Conservation (phyloP, 2,888 invertebrate species). For the Phortica okadai region DNA sequence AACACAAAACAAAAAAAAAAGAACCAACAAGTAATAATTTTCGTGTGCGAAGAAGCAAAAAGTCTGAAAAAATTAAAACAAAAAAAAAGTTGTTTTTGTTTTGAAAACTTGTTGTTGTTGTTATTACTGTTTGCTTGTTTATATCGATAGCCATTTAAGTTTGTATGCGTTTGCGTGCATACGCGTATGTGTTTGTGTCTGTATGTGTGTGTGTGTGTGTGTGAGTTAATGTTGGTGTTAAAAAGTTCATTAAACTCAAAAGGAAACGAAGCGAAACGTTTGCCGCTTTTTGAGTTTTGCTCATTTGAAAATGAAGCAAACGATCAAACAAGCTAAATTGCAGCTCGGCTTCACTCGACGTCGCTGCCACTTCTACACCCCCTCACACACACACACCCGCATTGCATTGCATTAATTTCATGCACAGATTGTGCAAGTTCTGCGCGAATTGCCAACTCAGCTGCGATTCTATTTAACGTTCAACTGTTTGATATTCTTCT, state of each 20-base stretch:
- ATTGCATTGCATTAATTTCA: constrained; percentile 14
- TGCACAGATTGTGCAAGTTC: constrained; percentile 12
- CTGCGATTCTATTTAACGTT: too few species aligned
- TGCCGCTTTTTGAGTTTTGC: not conserved
- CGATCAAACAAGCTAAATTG: not conserved
- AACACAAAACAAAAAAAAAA: not conserved
- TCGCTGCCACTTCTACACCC: not conserved
- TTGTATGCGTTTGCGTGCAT: not conserved
- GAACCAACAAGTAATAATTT: constrained; percentile 15
- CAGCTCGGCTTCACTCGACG: not conserved
- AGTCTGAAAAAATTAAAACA: not conserved
- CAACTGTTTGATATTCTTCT: not conserved
- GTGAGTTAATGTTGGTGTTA: not conserved
- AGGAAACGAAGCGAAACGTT: constrained; percentile 28
- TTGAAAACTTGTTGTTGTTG: not conserved
- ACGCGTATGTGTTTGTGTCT: not conserved
- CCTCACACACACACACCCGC: not conserved
- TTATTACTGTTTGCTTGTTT: not conserved
- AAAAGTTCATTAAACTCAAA: constrained; percentile 29
- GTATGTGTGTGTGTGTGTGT: not conserved
- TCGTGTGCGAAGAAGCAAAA: constrained; percentile 15
- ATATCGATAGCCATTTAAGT: not conserved
- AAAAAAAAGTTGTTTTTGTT: not conserved
- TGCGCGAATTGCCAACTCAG: not conserved
- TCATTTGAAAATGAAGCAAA: not conserved